Conservation (phyloP, 2,113 vertebrate species). For the Vireo altiloquus region DNA sequence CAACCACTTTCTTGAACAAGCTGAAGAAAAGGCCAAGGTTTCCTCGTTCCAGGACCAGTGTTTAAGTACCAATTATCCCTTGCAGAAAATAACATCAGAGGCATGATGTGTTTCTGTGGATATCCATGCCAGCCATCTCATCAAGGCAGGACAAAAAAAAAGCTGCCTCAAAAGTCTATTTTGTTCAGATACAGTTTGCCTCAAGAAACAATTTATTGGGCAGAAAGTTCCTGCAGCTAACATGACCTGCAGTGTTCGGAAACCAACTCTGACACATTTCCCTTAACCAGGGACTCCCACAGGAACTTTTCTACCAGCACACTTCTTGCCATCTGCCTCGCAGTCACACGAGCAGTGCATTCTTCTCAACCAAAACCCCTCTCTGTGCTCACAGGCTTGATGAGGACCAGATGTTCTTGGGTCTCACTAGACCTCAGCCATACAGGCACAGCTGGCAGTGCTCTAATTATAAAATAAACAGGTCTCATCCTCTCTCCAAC, state of each 20-base stretch:
- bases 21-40: background rate
- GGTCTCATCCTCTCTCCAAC: background rate
- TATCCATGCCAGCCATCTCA: background rate
- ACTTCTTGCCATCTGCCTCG: background rate
- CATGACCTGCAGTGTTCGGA: background rate
- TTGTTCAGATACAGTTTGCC: background rate
- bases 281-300: background rate
- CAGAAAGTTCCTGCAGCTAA: background rate
- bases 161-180: background rate
- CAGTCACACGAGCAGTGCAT: background rate
- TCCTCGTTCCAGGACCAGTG: background rate
- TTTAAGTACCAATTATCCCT: background rate
- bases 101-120: background rate
- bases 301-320: background rate
- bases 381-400: background rate
- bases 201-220: background rate
- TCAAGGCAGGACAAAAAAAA: background rate
- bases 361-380: background rate
- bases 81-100: background rate
- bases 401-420: conserved; percentile 4
- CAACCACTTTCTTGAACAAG: background rate
- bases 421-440: background rate
- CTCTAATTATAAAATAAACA: background rate
- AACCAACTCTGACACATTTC: background rate
- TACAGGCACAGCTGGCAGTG: background rate